Base-by-base conservation (phyloP, 2,113 vertebrate species). In the Pan paniscus region DNA sequence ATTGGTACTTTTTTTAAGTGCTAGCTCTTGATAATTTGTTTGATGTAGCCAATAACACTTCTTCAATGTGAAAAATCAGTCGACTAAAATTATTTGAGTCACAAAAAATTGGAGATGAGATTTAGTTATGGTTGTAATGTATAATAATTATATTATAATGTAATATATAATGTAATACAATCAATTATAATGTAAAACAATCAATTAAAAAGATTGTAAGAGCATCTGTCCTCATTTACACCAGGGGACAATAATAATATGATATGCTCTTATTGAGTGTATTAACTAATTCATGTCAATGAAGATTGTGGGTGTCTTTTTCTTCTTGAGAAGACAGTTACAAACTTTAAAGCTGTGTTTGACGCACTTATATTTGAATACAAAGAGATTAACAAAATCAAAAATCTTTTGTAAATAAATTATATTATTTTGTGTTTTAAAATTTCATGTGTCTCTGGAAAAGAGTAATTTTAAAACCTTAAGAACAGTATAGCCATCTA, bases 221-320 rank as follows among this genome's bases (percentile, higher is more conserved):
- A 89, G 35, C 78, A 0, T 83, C 81, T 98, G 98, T 98, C 94
- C 40, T 96, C 68, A 76, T 97, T 92, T 96, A 96, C 92, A 82
- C 48, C 75, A 97, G 89, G 96, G 95, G 46, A 97, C 97, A 93
- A 96, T 93, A 97, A 81, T 83, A 50, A 87, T 98, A 97, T 96
- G 97, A 98, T 92, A 96, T 40, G 81, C 57, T 98, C 97, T 95
- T 96, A 52, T 94, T 86, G 82, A 98, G 73, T 78, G 46, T 22
- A 97, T n/a, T 98, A 96, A 98, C 96, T 97, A 93, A 98, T 88
- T 97, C 93, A 98, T 89, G 91, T 98, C 67, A 43, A 6, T 68
- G 32, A 98, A 46, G 90, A 96, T 93, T 96, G 90, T 85, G 59
- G 76, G 13, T 43, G 11, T 90, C 97, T 98, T 88, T 94, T 82